phyloP scores from a whole-genome alignment of 2,113 vertebrate species.

The Cheirogaleus medius region DNA sequence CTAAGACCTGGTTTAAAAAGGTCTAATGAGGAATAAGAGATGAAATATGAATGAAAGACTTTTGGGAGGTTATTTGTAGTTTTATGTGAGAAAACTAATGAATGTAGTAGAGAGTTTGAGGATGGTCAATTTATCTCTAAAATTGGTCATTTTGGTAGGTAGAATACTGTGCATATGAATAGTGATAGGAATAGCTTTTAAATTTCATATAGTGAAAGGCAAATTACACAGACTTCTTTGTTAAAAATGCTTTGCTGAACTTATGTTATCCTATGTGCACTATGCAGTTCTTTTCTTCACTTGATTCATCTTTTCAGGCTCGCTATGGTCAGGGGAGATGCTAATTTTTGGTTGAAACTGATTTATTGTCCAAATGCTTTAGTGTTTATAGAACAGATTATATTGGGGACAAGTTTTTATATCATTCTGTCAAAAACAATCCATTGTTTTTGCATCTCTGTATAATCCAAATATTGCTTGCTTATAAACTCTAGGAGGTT shows the following conservation, averaged over 20 bases:
- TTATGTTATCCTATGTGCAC: neutral
- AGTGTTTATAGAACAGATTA: constrained; percentile 5
- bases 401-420: neutral
- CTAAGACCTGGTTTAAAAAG: neutral
- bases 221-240: neutral
- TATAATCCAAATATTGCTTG: neutral
- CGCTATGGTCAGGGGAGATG: neutral
- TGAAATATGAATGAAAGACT: neutral
- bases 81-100: neutral
- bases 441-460: neutral
- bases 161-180: neutral
- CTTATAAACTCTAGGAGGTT: constrained; percentile 25
- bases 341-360: constrained; percentile 5
- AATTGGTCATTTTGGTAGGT: constrained; percentile 6
- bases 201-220: constrained; percentile 7
- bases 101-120: constrained; percentile 24
- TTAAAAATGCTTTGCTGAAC: constrained; percentile 33
- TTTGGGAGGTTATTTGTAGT: neutral
- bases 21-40: neutral
- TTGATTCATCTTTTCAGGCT: constrained; percentile 15
- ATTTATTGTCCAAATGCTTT: constrained; percentile 47
- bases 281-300: neutral
- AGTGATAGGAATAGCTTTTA: neutral
- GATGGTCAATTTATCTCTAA: constrained; percentile 36
- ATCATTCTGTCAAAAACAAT: neutral